These are phyloP conservation scores for Lottia gigantea DNA, from an alignment of 2,888 invertebrate genomes.

Conservation along the genomic window DNA sequence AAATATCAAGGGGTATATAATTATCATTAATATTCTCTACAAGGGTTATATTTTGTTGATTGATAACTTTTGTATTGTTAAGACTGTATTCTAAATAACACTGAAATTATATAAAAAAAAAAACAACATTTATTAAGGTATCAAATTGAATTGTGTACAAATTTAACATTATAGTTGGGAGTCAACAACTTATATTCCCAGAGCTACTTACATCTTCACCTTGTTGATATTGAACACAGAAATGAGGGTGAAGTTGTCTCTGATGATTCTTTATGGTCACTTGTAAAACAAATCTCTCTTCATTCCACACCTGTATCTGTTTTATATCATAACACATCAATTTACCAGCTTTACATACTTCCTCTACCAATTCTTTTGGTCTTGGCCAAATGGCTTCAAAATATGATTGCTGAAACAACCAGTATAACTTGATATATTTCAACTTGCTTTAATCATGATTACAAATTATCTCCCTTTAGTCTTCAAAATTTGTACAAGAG, in stretches of 20 bases:
- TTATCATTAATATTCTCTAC: neutral
- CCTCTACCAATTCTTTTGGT: neutral
- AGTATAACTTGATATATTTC: too few species aligned
- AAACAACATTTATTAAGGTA: too few species aligned
- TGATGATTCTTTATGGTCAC: neutral
- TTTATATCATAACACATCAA: slow-evolving; percentile 1
- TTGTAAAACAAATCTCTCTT: neutral
- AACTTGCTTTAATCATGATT: too few species aligned
- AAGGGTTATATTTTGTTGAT: neutral
- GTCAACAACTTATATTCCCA: too few species aligned
- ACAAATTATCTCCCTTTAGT: too few species aligned
- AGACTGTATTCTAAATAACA: slow-evolving; percentile 2
- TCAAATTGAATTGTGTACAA: too few species aligned
- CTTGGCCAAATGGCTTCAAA: slow-evolving; percentile 5
- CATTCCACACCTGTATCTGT: neutral
- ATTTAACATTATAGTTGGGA: too few species aligned
- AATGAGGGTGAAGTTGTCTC: neutral
- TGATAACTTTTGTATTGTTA: neutral
- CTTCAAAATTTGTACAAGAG: too few species aligned
- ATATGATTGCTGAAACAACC: slow-evolving; percentile 8
- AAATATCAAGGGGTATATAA: neutral
- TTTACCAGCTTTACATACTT: neutral
- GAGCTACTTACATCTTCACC: too few species aligned
- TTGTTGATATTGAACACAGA: neutral
- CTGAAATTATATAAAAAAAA: too few species aligned